phyloP scores from a whole-genome alignment of 2,797 vertebrate species.

The Acanthurus tractus region DNA sequence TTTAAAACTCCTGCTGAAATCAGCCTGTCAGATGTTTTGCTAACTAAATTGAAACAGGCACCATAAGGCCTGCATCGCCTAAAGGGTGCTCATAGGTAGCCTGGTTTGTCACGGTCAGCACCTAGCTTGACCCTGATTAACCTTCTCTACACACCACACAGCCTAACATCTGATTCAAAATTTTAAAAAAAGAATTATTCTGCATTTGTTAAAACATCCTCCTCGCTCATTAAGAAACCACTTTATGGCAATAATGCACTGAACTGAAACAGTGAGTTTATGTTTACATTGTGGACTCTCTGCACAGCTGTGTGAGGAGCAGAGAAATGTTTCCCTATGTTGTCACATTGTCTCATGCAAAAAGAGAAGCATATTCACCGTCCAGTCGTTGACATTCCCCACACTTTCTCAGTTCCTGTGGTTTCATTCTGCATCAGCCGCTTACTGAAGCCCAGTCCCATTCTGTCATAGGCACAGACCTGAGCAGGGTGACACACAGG shows the following conservation, averaged over 20 bases:
- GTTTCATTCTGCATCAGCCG: conserved; percentile 83
- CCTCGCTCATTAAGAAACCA: conserved; percentile 13
- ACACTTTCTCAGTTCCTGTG: conserved; percentile 85
- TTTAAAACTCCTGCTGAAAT: too few species aligned
- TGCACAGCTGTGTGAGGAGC: neutral
- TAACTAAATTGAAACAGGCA: neutral
- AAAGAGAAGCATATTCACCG: conserved; percentile 60
- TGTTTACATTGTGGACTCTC: neutral
- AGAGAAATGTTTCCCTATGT: neutral
- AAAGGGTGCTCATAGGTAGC: neutral
- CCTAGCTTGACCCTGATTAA: neutral
- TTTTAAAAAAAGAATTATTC: neutral
- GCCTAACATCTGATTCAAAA: neutral
- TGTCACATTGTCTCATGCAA: neutral
- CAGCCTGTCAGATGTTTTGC: too few species aligned
- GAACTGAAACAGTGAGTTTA: neutral
- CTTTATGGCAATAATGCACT: neutral
- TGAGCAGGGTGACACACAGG: conserved; percentile 61
- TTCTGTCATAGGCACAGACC: conserved; percentile 88
- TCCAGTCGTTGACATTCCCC: conserved; percentile 86
- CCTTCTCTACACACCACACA: neutral
- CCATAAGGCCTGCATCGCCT: neutral
- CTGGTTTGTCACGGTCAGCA: neutral
- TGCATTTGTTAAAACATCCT: conserved; percentile 8
- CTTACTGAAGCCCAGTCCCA: conserved; percentile 88